Evolutionary conservation across 2,888 invertebrate genomes (phyloP).

Genomic region (Rugalucina vietnamica): DNA sequence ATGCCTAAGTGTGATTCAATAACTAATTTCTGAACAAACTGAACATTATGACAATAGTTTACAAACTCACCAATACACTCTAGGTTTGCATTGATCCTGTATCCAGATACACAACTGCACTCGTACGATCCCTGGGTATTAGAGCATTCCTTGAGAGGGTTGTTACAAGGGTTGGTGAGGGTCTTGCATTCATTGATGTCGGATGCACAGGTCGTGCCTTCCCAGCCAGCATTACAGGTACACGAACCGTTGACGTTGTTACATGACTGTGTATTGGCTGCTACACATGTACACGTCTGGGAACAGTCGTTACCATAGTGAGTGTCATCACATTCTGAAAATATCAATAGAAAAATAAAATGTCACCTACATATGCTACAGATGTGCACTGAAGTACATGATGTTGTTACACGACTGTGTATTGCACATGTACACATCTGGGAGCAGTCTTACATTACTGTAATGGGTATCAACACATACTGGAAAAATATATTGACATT

Average conservation of each 20-base stretch:
- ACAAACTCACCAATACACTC: slow-evolving; percentile 46
- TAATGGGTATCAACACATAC: no score
- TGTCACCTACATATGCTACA: no score
- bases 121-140: slow-evolving; percentile 50
- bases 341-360: no score
- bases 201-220: slow-evolving; percentile 38
- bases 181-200: slow-evolving; percentile 57
- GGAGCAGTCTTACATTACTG: no score
- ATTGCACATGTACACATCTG: no score
- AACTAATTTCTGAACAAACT: no score
- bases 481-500: no score
- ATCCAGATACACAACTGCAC: slow-evolving; percentile 56
- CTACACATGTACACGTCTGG: slow-evolving; percentile 37
- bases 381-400: no score
- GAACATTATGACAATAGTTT: no score
- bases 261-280: slow-evolving; percentile 47
- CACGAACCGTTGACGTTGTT: slow-evolving; percentile 52
- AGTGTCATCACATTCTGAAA: slow-evolving; percentile 38
- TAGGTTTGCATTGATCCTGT: slow-evolving; percentile 25
- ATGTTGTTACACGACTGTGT: no score
- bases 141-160: slow-evolving; percentile 39
- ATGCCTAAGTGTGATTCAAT: no score
- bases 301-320: slow-evolving; percentile 49
- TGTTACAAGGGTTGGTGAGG: slow-evolving; percentile 32
- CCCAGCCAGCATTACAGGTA: slow-evolving; percentile 54